Percentiles rank a stretch among this genome's conserved stretches.
Conservation (phyloP, 2,888 invertebrate species). For the Platynereis dumerilii region DNA sequence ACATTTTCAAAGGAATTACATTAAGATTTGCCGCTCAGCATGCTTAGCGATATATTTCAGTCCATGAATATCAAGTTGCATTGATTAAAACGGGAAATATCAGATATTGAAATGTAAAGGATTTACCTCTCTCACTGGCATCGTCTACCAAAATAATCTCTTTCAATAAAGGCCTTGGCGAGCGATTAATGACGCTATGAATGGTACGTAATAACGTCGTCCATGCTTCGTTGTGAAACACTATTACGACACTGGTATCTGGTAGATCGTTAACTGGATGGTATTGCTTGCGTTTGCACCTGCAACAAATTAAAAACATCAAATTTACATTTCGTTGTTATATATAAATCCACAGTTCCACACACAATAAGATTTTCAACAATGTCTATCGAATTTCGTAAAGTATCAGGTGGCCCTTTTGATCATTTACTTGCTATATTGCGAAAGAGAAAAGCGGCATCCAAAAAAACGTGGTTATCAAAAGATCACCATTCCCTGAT, state of each 20-base stretch:
- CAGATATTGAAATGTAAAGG: background rate
- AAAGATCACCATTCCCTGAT: too few relatives aligned
- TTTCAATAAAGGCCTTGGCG: conserved; percentile 83
- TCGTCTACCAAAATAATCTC: conserved; percentile 98
- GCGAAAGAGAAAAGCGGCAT: too few relatives aligned
- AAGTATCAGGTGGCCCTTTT: background rate
- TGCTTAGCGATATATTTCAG: background rate
- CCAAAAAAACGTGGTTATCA: too few relatives aligned
- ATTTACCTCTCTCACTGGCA: conserved; percentile 75
- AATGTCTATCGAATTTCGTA: background rate
- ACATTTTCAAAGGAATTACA: too few relatives aligned
- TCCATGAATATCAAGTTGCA: background rate
- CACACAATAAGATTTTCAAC: background rate
- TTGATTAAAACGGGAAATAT: conserved; percentile 2
- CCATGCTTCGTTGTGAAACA: conserved; percentile 99
- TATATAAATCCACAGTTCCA: background rate
- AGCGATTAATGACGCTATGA: conserved; percentile 95
- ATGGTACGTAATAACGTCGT: conserved; percentile 94
- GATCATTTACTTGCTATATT: too few relatives aligned
- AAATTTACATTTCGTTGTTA: background rate
- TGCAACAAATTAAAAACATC: conserved; percentile 57
- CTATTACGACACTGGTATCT: conserved; percentile 89
- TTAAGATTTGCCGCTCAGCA: too few relatives aligned
- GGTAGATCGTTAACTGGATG: conserved; percentile 69
- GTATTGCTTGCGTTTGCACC: conserved; percentile 69